These are phyloP conservation scores for Cyclina sinensis DNA, from an alignment of 1,140 invertebrate genomes.

Conservation along the genomic window DNA sequence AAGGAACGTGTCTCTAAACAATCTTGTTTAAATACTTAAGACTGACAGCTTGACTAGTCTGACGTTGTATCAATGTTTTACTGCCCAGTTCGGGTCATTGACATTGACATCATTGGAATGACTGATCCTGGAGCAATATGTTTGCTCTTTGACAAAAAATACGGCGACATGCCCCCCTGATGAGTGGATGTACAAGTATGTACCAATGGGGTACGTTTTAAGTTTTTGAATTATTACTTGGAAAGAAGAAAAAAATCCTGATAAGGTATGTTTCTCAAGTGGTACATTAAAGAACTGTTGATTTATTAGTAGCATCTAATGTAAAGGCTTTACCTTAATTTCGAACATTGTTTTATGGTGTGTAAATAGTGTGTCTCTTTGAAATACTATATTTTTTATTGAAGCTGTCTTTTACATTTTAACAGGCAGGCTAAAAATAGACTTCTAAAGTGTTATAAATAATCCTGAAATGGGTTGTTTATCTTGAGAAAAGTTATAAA, in stretches of 20 bases:
- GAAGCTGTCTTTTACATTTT: background rate
- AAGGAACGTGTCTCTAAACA: background rate
- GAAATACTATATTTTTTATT: background rate
- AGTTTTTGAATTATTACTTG: background rate
- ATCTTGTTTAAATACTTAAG: conserved; percentile 4
- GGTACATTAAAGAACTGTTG: conserved; percentile 5
- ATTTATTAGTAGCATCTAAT: background rate
- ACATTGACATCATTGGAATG: background rate
- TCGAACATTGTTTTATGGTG: conserved; percentile 39
- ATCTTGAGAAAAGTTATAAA: background rate
- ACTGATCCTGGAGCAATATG: background rate
- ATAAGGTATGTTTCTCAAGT: background rate
- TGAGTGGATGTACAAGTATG: background rate
- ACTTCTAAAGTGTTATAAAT: background rate
- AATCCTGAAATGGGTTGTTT: background rate
- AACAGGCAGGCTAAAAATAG: conserved; percentile 18
- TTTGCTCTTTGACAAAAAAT: background rate
- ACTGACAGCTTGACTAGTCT: background rate
- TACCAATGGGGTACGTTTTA: background rate
- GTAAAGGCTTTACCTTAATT: background rate
- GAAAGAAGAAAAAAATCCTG: background rate
- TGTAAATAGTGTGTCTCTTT: conserved; percentile 34
- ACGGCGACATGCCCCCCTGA: background rate
- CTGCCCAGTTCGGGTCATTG: background rate
- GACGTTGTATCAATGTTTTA: conserved; percentile 20